Percentiles rank a stretch among this genome's conserved stretches.
Conservation (phyloP, 1,140 invertebrate species). For the Micrasema minimum region DNA sequence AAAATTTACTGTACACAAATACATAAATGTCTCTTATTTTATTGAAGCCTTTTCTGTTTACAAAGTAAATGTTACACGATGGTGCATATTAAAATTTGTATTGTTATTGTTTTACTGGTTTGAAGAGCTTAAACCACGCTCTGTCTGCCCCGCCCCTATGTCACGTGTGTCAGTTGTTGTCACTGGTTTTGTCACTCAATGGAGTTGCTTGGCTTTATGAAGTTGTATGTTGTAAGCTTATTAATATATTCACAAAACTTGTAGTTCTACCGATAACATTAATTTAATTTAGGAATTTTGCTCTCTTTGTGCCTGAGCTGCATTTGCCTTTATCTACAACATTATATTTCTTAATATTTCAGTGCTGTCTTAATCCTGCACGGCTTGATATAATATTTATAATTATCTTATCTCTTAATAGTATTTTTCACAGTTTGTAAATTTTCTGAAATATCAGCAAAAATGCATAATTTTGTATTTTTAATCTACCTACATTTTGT, state of each 20-base stretch:
- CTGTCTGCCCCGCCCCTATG: conserved; percentile 52
- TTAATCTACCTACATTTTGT: too few species aligned
- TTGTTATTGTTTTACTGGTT: neutral
- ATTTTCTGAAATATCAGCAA: too few species aligned
- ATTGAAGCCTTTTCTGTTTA: too few species aligned
- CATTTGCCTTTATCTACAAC: neutral
- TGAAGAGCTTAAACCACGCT: conserved; percentile 39
- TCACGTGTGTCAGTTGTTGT: conserved; percentile 40
- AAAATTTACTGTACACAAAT: too few species aligned
- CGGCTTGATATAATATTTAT: conserved; percentile 11
- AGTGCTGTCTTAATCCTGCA: conserved; percentile 20
- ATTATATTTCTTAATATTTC: conserved; percentile 7
- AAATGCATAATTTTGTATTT: too few species aligned
- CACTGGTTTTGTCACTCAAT: conserved; percentile 40
- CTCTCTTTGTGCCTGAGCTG: neutral
- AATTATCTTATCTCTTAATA: too few species aligned
- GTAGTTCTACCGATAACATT: too few species aligned
- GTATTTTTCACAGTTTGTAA: too few species aligned
- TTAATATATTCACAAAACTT: conserved; percentile 25
- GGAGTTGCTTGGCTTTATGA: conserved; percentile 45
- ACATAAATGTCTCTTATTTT: too few species aligned
- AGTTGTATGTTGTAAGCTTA: conserved; percentile 33
- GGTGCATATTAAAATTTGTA: too few species aligned
- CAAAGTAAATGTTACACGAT: conserved; percentile 24
- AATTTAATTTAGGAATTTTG: conserved; percentile 2